Base-by-base conservation (phyloP, 2,113 vertebrate genomes). In the Cygnus buccinator region DNA sequence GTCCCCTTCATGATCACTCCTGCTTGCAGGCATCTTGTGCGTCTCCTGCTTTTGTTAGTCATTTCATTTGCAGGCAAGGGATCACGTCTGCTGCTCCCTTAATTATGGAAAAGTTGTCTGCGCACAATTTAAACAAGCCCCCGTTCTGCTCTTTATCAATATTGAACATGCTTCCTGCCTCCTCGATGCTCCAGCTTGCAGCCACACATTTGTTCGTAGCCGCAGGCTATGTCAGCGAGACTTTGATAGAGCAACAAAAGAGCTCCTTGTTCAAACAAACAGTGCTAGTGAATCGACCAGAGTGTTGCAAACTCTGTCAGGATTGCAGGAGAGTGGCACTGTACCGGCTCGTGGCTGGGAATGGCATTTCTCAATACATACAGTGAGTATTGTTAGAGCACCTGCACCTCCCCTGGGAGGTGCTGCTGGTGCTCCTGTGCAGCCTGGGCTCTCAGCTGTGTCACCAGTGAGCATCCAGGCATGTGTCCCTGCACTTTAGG, bases 171-270 rank as follows among this genome's bases (percentile, higher is more conserved):
- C 33, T 91, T 75, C 89, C 93, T 75, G 84, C 72, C 96, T 97
- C 91, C 63, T 63, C 91, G 28, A 13, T 29, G 11, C 80, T 97
- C 63, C 84, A 83, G 93, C 95, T 94, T 31, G 89, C 91, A 92
- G 91, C 73, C 92, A 92, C 91, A 67, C 93, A 97, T 94, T 97
- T 97, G 94, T 18, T 97, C 91, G 11, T 97, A 96, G 96, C 95
- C 84, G 84, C 94, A 94, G 96, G 95, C 95, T 96, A 94, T 94
- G 91, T 89, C 94, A 96, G 94, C 1, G 16, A 94, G 83, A 82
- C 95, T 96, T 96, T 67, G 93, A 84, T 18, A 84, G 94, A 94
- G 94, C 93, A 94, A 91, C 92, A 93, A 67, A 89, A 70, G 90
- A 83, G 96, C 6, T 92, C 73, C 84, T 67, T 9, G 0, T 76